A percentile compares a stretch with the other conserved stretches of the same genome.
Evolutionary conservation across 2,888 invertebrate genomes (phyloP).

Genomic region (Leucoptera coffeella): DNA sequence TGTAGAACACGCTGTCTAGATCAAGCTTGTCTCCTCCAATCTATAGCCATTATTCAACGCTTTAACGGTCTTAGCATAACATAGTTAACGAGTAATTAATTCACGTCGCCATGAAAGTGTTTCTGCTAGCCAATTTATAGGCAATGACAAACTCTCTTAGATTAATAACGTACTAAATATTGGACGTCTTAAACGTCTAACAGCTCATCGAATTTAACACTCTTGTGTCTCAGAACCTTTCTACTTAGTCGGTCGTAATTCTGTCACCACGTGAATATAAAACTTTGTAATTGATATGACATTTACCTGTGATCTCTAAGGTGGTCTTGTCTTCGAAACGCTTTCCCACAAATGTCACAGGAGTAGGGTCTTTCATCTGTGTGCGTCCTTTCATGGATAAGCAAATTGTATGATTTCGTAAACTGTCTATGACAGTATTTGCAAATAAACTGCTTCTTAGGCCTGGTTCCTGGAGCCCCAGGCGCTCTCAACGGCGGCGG

Average conservation of each 20-base stretch:
- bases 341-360: conserved; percentile 94
- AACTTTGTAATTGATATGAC: conserved; percentile 6
- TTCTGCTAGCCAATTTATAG: too few species aligned
- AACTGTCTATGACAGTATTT: conserved; percentile 96
- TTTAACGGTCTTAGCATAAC: too few species aligned
- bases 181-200: background rate
- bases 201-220: background rate
- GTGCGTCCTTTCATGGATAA: conserved; percentile 96
- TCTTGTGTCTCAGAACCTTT: background rate
- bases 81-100: too few species aligned
- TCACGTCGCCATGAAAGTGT: too few species aligned
- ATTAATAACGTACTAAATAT: background rate
- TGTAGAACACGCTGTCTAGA: too few species aligned
- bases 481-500: conserved; percentile 52
- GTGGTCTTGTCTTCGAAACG: conserved; percentile 92
- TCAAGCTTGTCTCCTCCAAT: too few species aligned
- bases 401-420: conserved; percentile 95
- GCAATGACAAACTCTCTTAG: background rate
- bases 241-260: too few species aligned
- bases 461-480: conserved; percentile 53
- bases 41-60: too few species aligned
- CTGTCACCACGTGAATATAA: too few species aligned
- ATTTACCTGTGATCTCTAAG: conserved; percentile 80
- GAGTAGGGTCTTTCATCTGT: conserved; percentile 95
- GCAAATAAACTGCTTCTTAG: conserved; percentile 90